phyloP scores from a whole-genome alignment of 2,113 vertebrate species.

The Miniopterus natalensis region DNA sequence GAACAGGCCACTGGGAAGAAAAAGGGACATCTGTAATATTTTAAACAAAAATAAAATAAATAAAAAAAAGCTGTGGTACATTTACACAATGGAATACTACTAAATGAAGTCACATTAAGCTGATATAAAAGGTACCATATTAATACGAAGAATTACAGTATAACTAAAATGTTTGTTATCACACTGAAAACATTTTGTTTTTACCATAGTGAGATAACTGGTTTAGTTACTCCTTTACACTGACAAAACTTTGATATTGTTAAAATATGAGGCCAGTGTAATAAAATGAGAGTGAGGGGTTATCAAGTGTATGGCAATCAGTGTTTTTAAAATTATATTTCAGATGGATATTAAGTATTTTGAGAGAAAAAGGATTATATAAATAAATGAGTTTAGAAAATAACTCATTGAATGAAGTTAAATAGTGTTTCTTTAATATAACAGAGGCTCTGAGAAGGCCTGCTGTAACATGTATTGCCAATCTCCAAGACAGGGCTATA shows the following conservation, averaged over 20 bases:
- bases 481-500: constrained; percentile 1
- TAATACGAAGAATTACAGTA: constrained; percentile 35
- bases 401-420: constrained; percentile 12
- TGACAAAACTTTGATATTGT: constrained; percentile 41
- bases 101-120: background rate
- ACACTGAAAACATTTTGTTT: constrained; percentile 63
- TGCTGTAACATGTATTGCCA: background rate
- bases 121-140: constrained; percentile 51
- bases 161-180: constrained; percentile 23
- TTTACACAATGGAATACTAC: no score
- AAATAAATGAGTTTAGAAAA: constrained; percentile 48
- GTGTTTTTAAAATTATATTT: constrained; percentile 33
- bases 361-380: background rate
- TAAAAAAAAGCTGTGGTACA: no score
- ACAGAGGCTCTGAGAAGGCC: constrained; percentile 38
- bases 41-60: no score
- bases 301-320: constrained; percentile 7
- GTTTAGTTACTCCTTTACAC: constrained; percentile 50
- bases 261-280: constrained; percentile 4
- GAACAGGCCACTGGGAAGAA: no score
- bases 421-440: background rate
- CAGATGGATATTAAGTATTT: constrained; percentile 22
- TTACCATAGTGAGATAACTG: constrained; percentile 34
- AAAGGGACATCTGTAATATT: no score
- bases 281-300: background rate